Evolutionary conservation across 2,113 vertebrate genomes (phyloP), one percentile per base, ranked within the genome.

Genomic region (Boulengeromyrus knoepffleri): DNA sequence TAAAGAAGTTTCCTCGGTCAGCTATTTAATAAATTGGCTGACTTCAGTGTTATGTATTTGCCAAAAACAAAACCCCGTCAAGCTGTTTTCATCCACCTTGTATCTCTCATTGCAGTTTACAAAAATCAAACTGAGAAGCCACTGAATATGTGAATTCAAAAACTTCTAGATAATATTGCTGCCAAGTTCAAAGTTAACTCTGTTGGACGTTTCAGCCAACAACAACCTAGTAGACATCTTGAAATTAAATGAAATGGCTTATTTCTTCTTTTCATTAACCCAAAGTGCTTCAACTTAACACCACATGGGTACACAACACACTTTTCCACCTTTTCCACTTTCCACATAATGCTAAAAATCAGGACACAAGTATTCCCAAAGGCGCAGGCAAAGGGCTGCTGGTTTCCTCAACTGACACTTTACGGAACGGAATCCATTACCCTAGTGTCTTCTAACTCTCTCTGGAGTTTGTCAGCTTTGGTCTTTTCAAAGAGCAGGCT

Each of bases 401-500:
- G 86, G 21, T 87, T 91, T n/a, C 85, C 50, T 58, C 86, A 36
- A 74, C 90, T 89, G 85, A 93, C 90, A 91, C 95, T 91, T 92
- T 89, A 96, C 96, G 97, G 93, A 97, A 96, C 92, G 93, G 97
- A 97, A 96, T 96, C 96, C 97, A 98, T 99, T 99, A 99, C 99
- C 99, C 98, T 99, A 97, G 98, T 98, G 98, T 99, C 99, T 98
- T 99, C 99, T 99, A 99, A 99, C 97, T 99, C 98, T 93, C 99
- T 99, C 97, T 99, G 99, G 95, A 99, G 99, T 97, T 99, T 99
- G 95, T 99, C 99, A 98, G 99, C 99, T 99, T 99, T 99, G 99
- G 98, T 99, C 98, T 99, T 99, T 99, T 99, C 99, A 99, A 99
- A 99, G 96, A 99, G 98, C 95, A 99, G 98, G 97, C 97, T 99